These are phyloP conservation scores for Branchipolynoe longqiensis DNA, from an alignment of 2,888 invertebrate genomes.

Conservation along the genomic window DNA sequence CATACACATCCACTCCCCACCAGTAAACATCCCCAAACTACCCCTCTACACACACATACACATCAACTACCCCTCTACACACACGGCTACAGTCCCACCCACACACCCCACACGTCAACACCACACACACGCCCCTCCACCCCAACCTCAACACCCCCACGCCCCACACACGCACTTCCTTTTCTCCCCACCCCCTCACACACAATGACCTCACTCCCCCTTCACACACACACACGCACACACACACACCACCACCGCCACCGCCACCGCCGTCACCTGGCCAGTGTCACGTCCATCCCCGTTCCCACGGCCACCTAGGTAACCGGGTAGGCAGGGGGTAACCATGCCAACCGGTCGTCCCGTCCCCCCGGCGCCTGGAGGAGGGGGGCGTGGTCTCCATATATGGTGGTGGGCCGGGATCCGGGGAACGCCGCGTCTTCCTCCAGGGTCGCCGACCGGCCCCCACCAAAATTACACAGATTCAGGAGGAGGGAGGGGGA, in stretches of 20 bases:
- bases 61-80: too few relatives aligned
- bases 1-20: too few relatives aligned
- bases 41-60: too few relatives aligned
- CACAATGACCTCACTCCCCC: neutral
- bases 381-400: neutral
- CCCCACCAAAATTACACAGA: neutral
- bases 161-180: neutral
- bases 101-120: too few relatives aligned
- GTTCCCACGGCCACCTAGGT: constrained; percentile 51
- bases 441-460: neutral
- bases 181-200: neutral
- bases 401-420: neutral
- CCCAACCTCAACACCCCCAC: neutral
- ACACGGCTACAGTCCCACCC: too few relatives aligned
- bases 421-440: neutral
- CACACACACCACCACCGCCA: neutral
- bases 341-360: constrained; percentile 27
- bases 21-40: too few relatives aligned
- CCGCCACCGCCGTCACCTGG: constrained; percentile 36
- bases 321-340: constrained; percentile 31
- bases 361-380: constrained; percentile 20
- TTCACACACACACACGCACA: neutral
- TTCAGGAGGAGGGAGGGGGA: neutral
- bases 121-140: neutral
- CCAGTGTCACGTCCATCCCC: constrained; percentile 39